Evolutionary conservation across 1,140 invertebrate species (phyloP).

Genomic region (Brachionus rotundiformis): DNA sequence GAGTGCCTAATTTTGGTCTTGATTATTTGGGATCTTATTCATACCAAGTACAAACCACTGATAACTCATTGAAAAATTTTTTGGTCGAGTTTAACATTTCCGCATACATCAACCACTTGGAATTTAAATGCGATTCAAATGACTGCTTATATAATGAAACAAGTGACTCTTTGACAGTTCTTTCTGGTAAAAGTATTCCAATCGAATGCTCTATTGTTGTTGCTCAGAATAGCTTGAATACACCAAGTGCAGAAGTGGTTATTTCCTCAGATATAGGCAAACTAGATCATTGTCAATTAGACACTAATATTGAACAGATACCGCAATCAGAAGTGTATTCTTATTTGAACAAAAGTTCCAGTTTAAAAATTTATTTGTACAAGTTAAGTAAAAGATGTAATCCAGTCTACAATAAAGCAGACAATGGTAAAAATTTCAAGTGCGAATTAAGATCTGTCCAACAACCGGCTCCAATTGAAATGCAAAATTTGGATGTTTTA

Average conservation of each 20-base stretch:
- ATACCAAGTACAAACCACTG: neutral
- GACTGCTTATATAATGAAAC: slow-evolving; percentile 11
- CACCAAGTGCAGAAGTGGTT: neutral
- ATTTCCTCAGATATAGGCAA: slow-evolving; percentile 9
- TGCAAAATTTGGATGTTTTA: neutral
- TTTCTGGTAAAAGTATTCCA: slow-evolving; percentile 5
- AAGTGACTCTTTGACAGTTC: neutral
- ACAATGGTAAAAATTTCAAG: neutral
- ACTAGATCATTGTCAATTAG: neutral
- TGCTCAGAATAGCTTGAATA: neutral
- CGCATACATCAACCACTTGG: neutral
- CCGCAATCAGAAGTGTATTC: neutral
- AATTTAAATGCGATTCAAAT: slow-evolving; percentile 11
- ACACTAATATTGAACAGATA: slow-evolving; percentile 4
- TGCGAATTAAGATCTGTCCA: slow-evolving; percentile 16
- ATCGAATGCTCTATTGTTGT: slow-evolving; percentile 15
- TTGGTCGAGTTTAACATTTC: slow-evolving; percentile 29
- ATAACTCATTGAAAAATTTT: neutral
- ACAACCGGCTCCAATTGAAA: neutral
- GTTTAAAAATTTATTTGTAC: slow-evolving; percentile 10
- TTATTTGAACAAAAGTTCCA: slow-evolving; percentile 3
- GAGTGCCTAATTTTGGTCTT: neutral
- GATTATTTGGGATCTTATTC: neutral
- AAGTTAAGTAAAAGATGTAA: slow-evolving; percentile 26
- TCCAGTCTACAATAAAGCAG: neutral